Base-by-base conservation (phyloP, 1,140 invertebrate species). In the Drosophila suzukii region DNA sequence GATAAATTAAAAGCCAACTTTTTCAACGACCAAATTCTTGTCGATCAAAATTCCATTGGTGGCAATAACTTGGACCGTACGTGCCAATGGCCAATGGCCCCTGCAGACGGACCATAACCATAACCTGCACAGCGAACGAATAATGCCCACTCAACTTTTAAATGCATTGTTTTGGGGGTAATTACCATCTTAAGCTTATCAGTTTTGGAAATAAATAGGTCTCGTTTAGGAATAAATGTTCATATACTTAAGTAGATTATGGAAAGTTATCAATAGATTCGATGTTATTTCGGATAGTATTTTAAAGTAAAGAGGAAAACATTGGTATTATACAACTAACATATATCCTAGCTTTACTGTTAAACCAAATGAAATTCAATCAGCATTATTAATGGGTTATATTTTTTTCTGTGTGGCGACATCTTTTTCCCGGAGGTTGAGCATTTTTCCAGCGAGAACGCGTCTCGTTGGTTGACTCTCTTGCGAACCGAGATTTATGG, bases 31-130 rank as follows among this genome's bases (percentile, higher is more conserved):
- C 80, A 91, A 92, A 92, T 92, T 92, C 91, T 88, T 92, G 90
- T 91, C 91, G 91, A 90, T 92, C 91, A 92, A 92, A 92, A 92
- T 92, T 91, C 91, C 91, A 88, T 84, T 76, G 85, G 73, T 88
- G 81, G 85, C 90, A 76, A 90, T 91, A 91, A 91, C 81, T 80
- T 81, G 78, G 62, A 17, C 62, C 51, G 85, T 90, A 90, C 85
- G 85, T 89, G 85, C 85, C 78, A 89, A 85, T 89, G 81, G 81
- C 81, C 67, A 39, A 57, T 67, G 73, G 73, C 73, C 62, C 39
- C 72, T 43, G 50, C 50, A 24, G 58, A 74, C 27, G 38, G 34
- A 56, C 58, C 74, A 76, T 76, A 76, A 76, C 72, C 74, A 76
- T 76, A 68, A 71, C 56, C 50, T 55, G 47, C 60, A 53, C 65